Percentiles rank a stretch among this genome's conserved stretches.
These are phyloP conservation scores for Eupsittula cactorum DNA, from an alignment of 2,113 vertebrate species.

Conservation along the genomic window DNA sequence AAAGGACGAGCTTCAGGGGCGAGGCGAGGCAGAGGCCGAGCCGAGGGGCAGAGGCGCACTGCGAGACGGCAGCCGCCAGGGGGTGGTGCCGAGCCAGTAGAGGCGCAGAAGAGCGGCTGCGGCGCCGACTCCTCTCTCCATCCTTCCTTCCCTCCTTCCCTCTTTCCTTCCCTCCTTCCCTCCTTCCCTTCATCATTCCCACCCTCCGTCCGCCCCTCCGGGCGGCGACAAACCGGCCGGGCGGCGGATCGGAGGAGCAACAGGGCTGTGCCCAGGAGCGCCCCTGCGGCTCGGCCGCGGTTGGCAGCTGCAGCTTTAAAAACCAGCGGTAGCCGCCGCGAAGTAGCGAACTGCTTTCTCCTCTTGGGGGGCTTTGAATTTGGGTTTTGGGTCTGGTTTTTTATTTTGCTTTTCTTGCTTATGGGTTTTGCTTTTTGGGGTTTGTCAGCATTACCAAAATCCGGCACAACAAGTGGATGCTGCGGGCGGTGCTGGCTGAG, in stretches of 20 bases:
- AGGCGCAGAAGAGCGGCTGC: background rate
- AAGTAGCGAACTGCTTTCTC: background rate
- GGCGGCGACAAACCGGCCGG: slow-evolving; percentile 44
- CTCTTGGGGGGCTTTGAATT: background rate
- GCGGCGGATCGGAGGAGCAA: slow-evolving; percentile 60
- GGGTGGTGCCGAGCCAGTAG: background rate
- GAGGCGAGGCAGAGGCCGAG: background rate
- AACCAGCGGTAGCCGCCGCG: background rate
- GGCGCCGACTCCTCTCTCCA: background rate
- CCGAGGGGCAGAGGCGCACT: background rate
- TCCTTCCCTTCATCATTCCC: background rate
- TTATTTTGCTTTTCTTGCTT: background rate
- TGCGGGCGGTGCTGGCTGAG: slow-evolving; percentile 67
- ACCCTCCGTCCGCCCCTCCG: background rate
- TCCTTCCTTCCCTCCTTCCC: background rate
- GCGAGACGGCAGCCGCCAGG: background rate
- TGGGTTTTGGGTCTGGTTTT: background rate
- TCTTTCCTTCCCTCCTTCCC: background rate
- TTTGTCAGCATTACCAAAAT: background rate
- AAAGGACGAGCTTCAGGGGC: background rate
- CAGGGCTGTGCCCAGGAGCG: background rate
- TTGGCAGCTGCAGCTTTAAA: background rate
- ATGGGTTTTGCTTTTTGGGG: background rate
- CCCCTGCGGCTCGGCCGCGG: background rate
- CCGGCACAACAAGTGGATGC: slow-evolving; percentile 72